Evolutionary conservation across 2,113 vertebrate species (phyloP).

Genomic region (Panthera tigris): DNA sequence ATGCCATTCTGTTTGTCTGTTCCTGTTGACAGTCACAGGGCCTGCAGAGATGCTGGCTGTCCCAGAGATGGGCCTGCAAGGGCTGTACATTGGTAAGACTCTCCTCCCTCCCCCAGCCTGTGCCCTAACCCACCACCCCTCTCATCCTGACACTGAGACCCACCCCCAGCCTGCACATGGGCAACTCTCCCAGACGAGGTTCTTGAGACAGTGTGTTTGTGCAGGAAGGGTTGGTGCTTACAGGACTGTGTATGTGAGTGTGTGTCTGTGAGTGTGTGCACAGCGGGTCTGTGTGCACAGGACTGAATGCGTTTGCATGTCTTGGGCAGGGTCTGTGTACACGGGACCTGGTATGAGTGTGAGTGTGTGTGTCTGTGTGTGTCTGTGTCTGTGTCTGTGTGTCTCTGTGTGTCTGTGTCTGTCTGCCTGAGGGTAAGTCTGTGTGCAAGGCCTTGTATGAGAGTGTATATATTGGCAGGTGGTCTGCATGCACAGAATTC

Average conservation of each 20-base stretch:
- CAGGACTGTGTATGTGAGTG: neutral
- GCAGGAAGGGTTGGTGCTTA: neutral
- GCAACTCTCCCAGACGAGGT: neutral
- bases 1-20: slow-evolving; percentile 50
- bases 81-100: slow-evolving; percentile 74
- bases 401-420: neutral
- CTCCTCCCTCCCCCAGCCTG: neutral
- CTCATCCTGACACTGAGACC: neutral
- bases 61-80: slow-evolving; percentile 71
- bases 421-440: neutral
- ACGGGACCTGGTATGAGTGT: neutral
- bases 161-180: neutral
- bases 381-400: neutral
- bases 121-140: neutral
- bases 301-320: neutral
- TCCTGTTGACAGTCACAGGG: slow-evolving; percentile 51
- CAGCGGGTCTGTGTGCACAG: neutral
- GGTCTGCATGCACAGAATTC: neutral
- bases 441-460: neutral
- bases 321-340: neutral
- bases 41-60: slow-evolving; percentile 73
- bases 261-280: neutral
- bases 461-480: neutral
- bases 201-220: neutral
- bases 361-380: neutral